Conservation (phyloP, 2,797 vertebrate species). For the Cephalopachus bancanus region DNA sequence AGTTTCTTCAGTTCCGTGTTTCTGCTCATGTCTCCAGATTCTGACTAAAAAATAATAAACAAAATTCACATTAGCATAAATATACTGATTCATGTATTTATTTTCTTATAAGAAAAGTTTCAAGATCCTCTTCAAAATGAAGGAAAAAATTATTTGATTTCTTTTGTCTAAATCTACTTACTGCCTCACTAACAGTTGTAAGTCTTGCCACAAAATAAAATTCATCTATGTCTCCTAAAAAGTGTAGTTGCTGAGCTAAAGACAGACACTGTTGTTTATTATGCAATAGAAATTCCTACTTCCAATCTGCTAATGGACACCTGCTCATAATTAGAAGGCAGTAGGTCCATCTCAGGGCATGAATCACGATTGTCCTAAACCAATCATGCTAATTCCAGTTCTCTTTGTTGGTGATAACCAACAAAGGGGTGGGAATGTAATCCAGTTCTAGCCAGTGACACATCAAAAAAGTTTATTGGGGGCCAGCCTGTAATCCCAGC, state of each 20-base stretch:
- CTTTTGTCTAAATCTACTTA: constrained; percentile 34
- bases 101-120: constrained; percentile 50
- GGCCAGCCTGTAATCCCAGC: no score
- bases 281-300: not conserved
- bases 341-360: not conserved
- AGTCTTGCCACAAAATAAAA: constrained; percentile 60
- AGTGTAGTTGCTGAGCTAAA: not conserved
- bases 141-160: not conserved
- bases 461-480: not conserved
- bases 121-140: constrained; percentile 22
- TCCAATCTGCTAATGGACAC: not conserved
- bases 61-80: constrained; percentile 80
- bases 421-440: not conserved
- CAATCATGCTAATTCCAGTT: not conserved
- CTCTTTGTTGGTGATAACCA: not conserved
- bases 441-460: not conserved
- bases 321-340: constrained; percentile 31
- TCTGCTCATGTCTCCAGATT: constrained; percentile 91
- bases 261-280: not conserved
- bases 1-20: constrained; percentile 96
- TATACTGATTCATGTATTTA: not conserved
- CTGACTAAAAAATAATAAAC: constrained; percentile 84
- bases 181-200: not conserved
- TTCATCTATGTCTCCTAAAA: not conserved
- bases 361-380: not conserved